Evolutionary conservation across 2,113 vertebrate genomes (phyloP).

Genomic region (Uropsilus gracilis): DNA sequence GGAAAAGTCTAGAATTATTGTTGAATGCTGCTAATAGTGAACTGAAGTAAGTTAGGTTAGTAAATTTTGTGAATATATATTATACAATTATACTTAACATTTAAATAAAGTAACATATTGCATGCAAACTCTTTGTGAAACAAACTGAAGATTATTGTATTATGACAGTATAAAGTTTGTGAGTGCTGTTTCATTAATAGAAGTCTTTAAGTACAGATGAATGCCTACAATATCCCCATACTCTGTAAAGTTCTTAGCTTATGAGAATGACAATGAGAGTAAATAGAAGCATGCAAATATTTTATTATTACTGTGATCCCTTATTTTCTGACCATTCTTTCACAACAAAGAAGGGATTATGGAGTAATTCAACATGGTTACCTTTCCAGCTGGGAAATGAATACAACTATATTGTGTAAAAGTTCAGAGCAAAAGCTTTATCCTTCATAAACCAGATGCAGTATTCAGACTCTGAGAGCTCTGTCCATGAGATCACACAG

Average conservation of each 20-base stretch:
- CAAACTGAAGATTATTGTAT: not conserved
- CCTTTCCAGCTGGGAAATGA: not conserved
- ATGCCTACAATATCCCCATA: accelerated
- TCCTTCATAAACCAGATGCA: not conserved
- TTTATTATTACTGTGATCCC: not conserved
- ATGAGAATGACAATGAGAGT: not conserved
- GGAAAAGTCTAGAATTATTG: not conserved
- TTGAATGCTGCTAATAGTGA: not conserved
- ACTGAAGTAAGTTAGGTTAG: not conserved
- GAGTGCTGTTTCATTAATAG: not conserved
- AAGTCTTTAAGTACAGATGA: not conserved
- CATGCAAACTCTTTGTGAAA: not conserved
- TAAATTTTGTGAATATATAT: not conserved
- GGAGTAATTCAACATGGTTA: not conserved
- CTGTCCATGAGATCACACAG: accelerated
- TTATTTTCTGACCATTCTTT: not conserved
- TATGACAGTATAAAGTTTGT: not conserved
- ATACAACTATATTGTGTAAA: accelerated
- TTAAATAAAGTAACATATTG: not conserved
- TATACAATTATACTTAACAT: not conserved
- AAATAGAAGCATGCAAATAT: not conserved
- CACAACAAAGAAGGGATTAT: not conserved
- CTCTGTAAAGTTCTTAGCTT: not conserved
- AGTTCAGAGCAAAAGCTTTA: not conserved
- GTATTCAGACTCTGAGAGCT: not conserved